Percentiles rank a stretch among this genome's conserved stretches.
These are phyloP conservation scores for Hormaphis cornu DNA, from an alignment of 1,140 invertebrate species.

Conservation along the genomic window DNA sequence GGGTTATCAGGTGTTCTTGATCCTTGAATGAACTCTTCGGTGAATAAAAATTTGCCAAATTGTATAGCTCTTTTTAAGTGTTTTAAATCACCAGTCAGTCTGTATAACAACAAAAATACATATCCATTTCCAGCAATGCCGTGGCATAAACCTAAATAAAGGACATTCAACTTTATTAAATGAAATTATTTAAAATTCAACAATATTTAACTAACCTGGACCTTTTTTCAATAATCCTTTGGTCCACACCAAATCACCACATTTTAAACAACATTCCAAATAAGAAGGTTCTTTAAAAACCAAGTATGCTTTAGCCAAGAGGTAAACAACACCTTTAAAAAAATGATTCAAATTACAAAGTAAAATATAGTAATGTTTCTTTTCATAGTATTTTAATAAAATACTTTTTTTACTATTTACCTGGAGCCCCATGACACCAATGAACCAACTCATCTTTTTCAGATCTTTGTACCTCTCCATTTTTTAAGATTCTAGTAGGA, in stretches of 20 bases:
- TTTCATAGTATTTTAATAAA: too few relatives aligned
- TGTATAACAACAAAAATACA: conserved; percentile 68
- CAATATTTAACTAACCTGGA: conserved; percentile 44
- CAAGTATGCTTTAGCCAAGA: conserved; percentile 71
- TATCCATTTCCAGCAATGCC: conserved; percentile 78
- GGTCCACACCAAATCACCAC: conserved; percentile 67
- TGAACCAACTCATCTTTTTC: conserved; percentile 58
- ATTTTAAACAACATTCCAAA: conserved; percentile 55
- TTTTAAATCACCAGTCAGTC: conserved; percentile 60
- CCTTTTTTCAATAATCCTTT: conserved; percentile 73
- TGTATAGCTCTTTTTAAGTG: conserved; percentile 62
- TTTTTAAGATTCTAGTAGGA: conserved; percentile 64
- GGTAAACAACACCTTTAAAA: conserved; percentile 57
- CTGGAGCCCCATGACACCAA: conserved; percentile 81
- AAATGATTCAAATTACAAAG: too few relatives aligned
- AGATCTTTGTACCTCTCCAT: conserved; percentile 42
- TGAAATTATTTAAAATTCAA: too few relatives aligned
- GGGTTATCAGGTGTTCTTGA: conserved; percentile 71
- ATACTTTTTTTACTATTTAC: too few relatives aligned
- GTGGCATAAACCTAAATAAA: conserved; percentile 60
- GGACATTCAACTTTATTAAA: conserved; percentile 13
- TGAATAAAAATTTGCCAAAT: conserved; percentile 68
- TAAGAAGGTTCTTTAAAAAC: conserved; percentile 66
- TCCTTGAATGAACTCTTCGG: conserved; percentile 53
- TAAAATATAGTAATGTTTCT: too few relatives aligned